These are phyloP conservation scores for Pseudotriccus pelzelni DNA, from an alignment of 2,797 vertebrate species.

Conservation along the genomic window DNA sequence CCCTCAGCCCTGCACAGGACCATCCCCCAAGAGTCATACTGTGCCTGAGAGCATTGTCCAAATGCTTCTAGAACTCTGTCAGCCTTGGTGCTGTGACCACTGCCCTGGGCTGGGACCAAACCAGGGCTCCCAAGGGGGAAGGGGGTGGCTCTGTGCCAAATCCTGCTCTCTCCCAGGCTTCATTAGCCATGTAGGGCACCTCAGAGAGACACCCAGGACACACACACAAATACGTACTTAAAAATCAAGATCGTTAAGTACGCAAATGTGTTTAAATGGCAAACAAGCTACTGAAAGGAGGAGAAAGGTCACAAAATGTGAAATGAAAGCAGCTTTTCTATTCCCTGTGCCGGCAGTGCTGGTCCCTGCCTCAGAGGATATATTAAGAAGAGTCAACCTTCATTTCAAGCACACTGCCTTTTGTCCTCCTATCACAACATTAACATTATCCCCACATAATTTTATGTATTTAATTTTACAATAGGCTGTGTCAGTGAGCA, in stretches of 20 bases:
- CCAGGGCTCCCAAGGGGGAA: neutral
- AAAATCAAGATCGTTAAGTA: neutral
- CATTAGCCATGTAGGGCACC: neutral
- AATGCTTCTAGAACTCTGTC: neutral
- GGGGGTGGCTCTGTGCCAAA: rapidly evolving
- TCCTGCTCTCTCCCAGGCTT: neutral
- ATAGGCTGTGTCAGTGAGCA: constrained; percentile 24
- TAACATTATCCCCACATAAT: constrained; percentile 46
- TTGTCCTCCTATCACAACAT: constrained; percentile 28
- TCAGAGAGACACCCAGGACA: neutral
- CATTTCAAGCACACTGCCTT: neutral
- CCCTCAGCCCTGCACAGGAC: neutral
- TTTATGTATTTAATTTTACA: constrained; percentile 65
- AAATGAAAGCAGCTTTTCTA: constrained; percentile 4
- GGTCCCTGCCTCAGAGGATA: neutral
- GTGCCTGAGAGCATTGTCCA: neutral
- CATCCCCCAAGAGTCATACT: neutral
- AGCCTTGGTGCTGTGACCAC: neutral
- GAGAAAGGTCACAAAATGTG: constrained; percentile 23
- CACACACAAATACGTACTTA: neutral
- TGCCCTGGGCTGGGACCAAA: neutral
- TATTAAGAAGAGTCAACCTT: constrained; percentile 33
- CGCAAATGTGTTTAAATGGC: neutral
- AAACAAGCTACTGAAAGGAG: neutral
- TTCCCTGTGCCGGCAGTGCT: rapidly evolving